Base-by-base conservation (phyloP, 2,113 vertebrate species). In the Rhynchomys soricoides region DNA sequence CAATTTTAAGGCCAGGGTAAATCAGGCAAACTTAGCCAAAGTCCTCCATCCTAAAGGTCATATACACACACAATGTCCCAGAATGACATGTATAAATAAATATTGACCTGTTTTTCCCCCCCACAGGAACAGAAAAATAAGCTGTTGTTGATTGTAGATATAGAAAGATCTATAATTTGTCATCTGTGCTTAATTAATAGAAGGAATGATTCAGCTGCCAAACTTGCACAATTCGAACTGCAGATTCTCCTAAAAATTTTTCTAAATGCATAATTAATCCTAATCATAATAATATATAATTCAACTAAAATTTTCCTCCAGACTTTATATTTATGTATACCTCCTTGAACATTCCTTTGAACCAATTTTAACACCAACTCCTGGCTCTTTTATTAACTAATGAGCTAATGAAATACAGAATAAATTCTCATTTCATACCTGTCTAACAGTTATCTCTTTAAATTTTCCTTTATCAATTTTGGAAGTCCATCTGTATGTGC, bases 131-230 rank as follows among this genome's bases (percentile, higher is more conserved):
- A 94, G 70, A 97, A 97, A 92, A 92, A 48, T 90, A 82, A 91
- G 5, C 13, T 48, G 52, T 71, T 1, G 59, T 62, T 93, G 52
- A 26, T 68, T 50, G 15, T 34, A 31, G 7, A 21, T 34, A 19
- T 6, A n/a, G 3, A 57, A 34, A 37, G 16, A 40, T 2, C 24
- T 77, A 79, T 43, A 81, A 7, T 79, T 94, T 87, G 73, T 95
- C 86, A 95, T 95, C 94, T 90, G 37, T 97, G 94, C 29, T 81
- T 93, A 64, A 94, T 91, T 90, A 68, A 95, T 55, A 85, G 89
- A 55, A 77, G 86, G 57, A 96, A 93, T 75, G 94, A 96, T 86
- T 64, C 57, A 91, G 70, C 29, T 97, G 95, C 97, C 95, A 97
- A 97, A 97, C 22, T 45, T 70, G 73, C 92, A 94, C 13, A 34